These are phyloP conservation scores for Chloebia gouldiae DNA, from an alignment of 2,113 vertebrate species.

Conservation along the genomic window DNA sequence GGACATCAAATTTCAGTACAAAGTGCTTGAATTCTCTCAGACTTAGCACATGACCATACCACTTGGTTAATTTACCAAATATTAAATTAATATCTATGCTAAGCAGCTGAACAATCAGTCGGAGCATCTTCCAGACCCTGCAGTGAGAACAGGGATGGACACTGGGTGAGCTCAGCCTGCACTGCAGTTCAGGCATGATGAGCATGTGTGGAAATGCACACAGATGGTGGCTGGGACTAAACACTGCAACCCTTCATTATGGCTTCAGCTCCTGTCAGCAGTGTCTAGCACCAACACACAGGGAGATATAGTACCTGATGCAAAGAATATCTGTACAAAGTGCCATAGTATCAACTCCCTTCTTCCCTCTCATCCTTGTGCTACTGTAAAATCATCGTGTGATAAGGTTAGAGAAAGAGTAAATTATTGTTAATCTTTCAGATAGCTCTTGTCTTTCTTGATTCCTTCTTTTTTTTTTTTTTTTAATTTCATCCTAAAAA, in stretches of 20 bases:
- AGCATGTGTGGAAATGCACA: not conserved
- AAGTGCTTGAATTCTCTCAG: not conserved
- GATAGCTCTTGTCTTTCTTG: not conserved
- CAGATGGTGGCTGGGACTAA: not conserved
- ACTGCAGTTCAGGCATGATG: not conserved
- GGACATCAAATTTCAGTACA: not conserved
- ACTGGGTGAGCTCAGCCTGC: not conserved
- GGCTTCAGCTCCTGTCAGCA: not conserved
- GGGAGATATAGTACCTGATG: not conserved
- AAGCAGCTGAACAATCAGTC: not conserved
- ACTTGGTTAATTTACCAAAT: not conserved
- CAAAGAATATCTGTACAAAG: not conserved
- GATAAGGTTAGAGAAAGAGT: not conserved
- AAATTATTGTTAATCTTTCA: not conserved
- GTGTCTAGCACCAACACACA: not conserved
- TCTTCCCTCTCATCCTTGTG: not conserved
- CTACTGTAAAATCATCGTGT: not conserved
- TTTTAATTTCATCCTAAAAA: not conserved
- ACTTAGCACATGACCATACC: not conserved
- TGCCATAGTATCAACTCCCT: not conserved
- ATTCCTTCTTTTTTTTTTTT: not conserved
- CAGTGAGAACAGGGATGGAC: not conserved
- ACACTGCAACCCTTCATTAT: accelerated
- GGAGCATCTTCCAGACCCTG: not conserved
- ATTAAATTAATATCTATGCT: not conserved